phyloP scores from a whole-genome alignment of 2,113 vertebrate species.

The Peromyscus leucopus region DNA sequence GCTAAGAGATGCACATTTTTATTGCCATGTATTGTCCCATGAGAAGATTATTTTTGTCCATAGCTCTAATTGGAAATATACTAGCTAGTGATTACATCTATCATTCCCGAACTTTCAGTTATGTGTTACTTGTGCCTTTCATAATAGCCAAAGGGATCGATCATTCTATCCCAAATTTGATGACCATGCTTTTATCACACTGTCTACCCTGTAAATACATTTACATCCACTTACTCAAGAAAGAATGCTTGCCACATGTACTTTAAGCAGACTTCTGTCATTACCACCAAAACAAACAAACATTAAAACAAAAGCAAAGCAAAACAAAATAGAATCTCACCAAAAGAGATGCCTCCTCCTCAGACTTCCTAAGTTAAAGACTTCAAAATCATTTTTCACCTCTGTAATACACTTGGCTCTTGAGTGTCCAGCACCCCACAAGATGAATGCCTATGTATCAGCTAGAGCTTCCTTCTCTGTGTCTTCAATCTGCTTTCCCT shows the following conservation, averaged over 20 bases:
- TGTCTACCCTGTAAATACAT: not conserved
- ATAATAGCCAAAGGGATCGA: not conserved
- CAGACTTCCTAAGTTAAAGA: not conserved
- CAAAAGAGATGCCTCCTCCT: not conserved
- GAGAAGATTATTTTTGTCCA: not conserved
- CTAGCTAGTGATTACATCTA: not conserved
- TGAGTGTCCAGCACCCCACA: not conserved
- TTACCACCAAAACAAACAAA: not conserved
- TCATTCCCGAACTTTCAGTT: not conserved
- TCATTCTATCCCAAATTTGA: not conserved
- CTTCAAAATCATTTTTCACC: not conserved
- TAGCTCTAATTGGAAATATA: not conserved
- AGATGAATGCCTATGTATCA: not conserved
- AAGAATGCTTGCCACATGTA: not conserved
- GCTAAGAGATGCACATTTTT: not conserved
- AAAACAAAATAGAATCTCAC: not conserved
- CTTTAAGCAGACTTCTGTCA: not conserved
- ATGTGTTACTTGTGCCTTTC: not conserved
- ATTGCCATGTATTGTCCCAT: not conserved
- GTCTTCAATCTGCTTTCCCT: not conserved
- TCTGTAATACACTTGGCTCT: not conserved
- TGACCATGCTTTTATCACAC: not conserved
- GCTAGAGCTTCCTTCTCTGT: conserved; percentile 19
- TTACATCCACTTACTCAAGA: not conserved
- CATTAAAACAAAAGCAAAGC: not conserved